phyloP scores from a whole-genome alignment of 1,140 invertebrate genomes.

The Drosophila hydei region DNA sequence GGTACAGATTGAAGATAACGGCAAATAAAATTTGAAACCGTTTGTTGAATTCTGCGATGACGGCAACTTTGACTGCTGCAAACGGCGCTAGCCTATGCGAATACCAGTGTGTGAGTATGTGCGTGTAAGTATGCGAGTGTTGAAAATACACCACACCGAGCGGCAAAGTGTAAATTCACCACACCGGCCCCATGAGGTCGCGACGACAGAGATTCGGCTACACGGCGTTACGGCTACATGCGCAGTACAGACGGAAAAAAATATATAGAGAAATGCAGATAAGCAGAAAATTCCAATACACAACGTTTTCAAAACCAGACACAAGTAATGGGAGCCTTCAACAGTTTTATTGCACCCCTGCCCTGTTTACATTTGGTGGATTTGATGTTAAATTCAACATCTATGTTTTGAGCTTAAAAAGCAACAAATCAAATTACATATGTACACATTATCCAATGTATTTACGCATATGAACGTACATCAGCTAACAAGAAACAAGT shows the following conservation, averaged over 20 bases:
- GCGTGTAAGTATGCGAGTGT: slow-evolving; percentile 20
- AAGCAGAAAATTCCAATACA: slow-evolving; percentile 52
- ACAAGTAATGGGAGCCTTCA: slow-evolving; percentile 11
- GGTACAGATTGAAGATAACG: slow-evolving; percentile 55
- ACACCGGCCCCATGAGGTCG: slow-evolving; percentile 68
- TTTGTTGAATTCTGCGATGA: slow-evolving; percentile 67
- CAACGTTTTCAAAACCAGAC: slow-evolving; percentile 20
- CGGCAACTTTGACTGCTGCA: slow-evolving; percentile 61
- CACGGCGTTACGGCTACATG: slow-evolving; percentile 55
- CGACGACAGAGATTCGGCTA: slow-evolving; percentile 43
- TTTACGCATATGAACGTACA: slow-evolving; percentile 31
- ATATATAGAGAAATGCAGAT: slow-evolving; percentile 49
- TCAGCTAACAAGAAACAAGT: slow-evolving; percentile 45
- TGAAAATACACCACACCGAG: slow-evolving; percentile 56
- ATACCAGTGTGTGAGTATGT: slow-evolving; percentile 1
- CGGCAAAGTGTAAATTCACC: slow-evolving; percentile 50
- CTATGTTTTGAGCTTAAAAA: neutral
- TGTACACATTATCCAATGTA: slow-evolving; percentile 18
- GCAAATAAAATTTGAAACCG: slow-evolving; percentile 58
- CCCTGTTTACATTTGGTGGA: too few species aligned
- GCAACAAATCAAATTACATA: slow-evolving; percentile 29
- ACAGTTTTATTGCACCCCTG: slow-evolving; percentile 6
- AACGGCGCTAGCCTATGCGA: slow-evolving; percentile 28
- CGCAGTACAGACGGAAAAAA: slow-evolving; percentile 57
- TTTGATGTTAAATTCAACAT: neutral